phyloP scores from a whole-genome alignment of 2,113 vertebrate species.

The Haemorhous mexicanus region DNA sequence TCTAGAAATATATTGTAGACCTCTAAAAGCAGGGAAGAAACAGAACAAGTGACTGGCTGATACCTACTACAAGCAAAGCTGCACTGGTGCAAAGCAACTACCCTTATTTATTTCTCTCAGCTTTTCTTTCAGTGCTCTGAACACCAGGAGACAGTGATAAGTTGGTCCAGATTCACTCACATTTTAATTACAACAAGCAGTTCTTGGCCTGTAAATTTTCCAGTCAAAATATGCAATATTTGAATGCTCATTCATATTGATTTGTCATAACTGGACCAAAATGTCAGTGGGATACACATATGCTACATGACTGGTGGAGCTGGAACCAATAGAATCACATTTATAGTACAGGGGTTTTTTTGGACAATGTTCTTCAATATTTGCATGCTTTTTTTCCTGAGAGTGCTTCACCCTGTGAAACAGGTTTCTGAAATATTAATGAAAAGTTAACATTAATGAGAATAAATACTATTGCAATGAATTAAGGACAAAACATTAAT shows the following conservation, averaged over 20 bases:
- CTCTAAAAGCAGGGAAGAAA: not conserved
- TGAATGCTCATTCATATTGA: not conserved
- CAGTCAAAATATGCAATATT: not conserved
- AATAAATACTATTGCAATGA: not conserved
- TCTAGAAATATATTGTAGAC: not conserved
- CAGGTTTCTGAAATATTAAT: not conserved
- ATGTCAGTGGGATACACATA: not conserved
- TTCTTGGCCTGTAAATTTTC: not conserved
- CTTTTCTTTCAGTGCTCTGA: not conserved
- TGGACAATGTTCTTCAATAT: not conserved
- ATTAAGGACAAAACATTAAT: not conserved
- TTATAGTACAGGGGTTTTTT: accelerated
- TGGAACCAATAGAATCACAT: not conserved
- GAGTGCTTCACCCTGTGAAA: not conserved
- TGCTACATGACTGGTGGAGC: not conserved
- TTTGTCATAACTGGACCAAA: not conserved
- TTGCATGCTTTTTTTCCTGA: not conserved
- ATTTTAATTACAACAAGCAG: not conserved
- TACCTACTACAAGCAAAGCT: not conserved
- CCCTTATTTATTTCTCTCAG: not conserved
- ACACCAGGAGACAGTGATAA: not conserved
- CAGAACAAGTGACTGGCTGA: not conserved
- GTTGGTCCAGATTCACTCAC: not conserved
- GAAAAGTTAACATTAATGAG: not conserved
- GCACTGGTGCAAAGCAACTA: not conserved